Conservation (phyloP, 2,888 invertebrate genomes). For the Neuroscelio doddi region DNA sequence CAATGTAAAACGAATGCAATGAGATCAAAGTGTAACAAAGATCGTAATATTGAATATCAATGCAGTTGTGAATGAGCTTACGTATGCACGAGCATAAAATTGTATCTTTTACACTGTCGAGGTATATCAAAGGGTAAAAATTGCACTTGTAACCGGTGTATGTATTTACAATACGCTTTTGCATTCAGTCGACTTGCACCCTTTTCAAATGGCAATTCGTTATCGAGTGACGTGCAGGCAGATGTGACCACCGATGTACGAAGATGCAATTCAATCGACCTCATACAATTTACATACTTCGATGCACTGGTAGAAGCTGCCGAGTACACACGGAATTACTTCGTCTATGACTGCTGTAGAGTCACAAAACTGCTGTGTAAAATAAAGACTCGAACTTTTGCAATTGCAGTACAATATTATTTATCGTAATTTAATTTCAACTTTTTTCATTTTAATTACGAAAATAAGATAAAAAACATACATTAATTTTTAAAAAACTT, state of each 20-base stretch:
- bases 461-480: too few species aligned
- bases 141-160: slow-evolving; percentile 11
- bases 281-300: slow-evolving; percentile 25
- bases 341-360: too few species aligned
- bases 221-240: slow-evolving; percentile 27
- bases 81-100: neutral
- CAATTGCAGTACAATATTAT: too few species aligned
- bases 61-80: neutral
- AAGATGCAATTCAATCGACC: slow-evolving; percentile 32
- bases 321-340: too few species aligned
- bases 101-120: neutral
- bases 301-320: too few species aligned
- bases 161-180: neutral
- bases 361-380: too few species aligned
- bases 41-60: slow-evolving; percentile 2
- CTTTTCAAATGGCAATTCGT: slow-evolving; percentile 32
- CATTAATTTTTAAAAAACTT: too few species aligned
- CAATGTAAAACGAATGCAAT: too few species aligned
- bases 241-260: slow-evolving; percentile 28
- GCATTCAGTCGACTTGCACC: slow-evolving; percentile 17
- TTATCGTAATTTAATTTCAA: too few species aligned
- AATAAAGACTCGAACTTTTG: too few species aligned
- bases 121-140: slow-evolving; percentile 2
- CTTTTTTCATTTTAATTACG: too few species aligned
- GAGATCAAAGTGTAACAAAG: neutral